Percentiles rank a stretch among this genome's conserved stretches.
phyloP scores from a whole-genome alignment of 2,113 vertebrate genomes.

The Pycnonotus jocosus region DNA sequence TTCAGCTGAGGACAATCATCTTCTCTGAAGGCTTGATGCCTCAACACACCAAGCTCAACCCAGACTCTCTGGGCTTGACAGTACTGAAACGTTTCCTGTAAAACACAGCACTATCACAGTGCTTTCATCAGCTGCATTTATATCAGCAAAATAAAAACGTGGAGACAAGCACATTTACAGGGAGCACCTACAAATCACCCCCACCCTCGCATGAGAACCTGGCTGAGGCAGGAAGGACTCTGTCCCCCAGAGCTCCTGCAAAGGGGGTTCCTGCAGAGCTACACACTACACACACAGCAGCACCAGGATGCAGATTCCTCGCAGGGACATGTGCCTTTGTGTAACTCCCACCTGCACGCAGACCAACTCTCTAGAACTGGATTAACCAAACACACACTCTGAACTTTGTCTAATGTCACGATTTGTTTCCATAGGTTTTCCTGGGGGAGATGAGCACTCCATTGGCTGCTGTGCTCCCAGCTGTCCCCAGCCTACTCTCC shows the following conservation, averaged over 20 bases:
- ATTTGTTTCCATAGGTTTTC: not conserved
- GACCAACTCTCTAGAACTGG: not conserved
- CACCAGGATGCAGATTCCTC: not conserved
- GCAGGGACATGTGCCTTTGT: not conserved
- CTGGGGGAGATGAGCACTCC: accelerated
- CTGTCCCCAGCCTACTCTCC: not conserved
- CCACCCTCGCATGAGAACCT: not conserved
- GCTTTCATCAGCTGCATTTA: not conserved
- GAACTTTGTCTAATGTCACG: not conserved
- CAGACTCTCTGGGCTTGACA: not conserved
- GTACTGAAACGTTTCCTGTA: not conserved
- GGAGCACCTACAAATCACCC: not conserved
- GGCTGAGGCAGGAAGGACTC: not conserved
- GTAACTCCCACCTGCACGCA: not conserved
- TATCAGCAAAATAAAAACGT: not conserved
- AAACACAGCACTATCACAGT: not conserved
- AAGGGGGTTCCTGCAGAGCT: not conserved
- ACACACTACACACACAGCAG: not conserved
- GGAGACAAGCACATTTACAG: not conserved
- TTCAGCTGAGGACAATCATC: not conserved
- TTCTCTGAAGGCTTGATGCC: not conserved
- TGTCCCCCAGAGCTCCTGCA: not conserved
- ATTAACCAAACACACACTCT: not conserved
- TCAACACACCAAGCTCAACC: not conserved
- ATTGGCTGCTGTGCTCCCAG: accelerated